phyloP scores from a whole-genome alignment of 2,888 invertebrate genomes.

The Agrenia bidenticulata region DNA sequence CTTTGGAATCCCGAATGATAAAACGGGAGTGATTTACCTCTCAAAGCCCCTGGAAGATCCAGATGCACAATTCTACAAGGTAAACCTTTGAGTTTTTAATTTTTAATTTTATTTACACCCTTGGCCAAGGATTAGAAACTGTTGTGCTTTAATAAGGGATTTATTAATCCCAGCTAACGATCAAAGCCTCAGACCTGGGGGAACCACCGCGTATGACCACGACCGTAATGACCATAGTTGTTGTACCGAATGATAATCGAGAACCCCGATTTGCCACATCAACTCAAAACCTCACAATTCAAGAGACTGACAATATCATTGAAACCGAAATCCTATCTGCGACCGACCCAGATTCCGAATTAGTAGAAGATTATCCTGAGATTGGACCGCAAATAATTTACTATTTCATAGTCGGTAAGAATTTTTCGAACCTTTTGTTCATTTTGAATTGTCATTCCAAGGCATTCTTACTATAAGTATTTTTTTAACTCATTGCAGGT shows the following conservation, averaged over 20 bases:
- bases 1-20: background rate
- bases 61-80: background rate
- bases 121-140: too few species aligned
- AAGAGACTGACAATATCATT: slow-evolving; percentile 8
- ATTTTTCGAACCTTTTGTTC: too few species aligned
- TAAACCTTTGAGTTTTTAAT: too few species aligned
- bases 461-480: too few species aligned
- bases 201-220: background rate
- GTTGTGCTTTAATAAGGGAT: too few species aligned
- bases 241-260: background rate
- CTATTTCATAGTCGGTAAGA: slow-evolving; percentile 27
- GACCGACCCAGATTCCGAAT: slow-evolving; percentile 6
- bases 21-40: background rate
- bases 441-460: too few species aligned
- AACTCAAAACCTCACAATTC: background rate
- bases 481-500: background rate
- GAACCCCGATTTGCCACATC: slow-evolving; percentile 10
- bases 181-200: background rate
- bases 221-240: background rate
- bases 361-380: background rate
- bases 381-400: background rate
- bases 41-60: background rate
- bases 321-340: background rate
- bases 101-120: too few species aligned
- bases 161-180: slow-evolving; percentile 6